Conservation (phyloP, 2,888 invertebrate genomes). For the Clitarchus hookeri region DNA sequence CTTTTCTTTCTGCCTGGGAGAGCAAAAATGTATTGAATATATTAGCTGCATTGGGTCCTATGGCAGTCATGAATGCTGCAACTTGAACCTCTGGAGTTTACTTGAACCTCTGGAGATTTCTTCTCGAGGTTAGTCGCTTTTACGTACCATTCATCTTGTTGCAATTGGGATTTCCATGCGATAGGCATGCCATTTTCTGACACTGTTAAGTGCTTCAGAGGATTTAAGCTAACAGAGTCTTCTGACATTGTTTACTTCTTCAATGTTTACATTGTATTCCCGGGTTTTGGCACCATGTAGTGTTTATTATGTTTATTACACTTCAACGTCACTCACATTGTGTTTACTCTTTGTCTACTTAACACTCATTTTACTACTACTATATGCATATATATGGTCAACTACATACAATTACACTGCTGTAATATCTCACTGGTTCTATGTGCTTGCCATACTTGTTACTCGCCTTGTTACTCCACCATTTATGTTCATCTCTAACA, state of each 20-base stretch:
- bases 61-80: background rate
- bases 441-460: too few relatives aligned
- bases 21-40: background rate
- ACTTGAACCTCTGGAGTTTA: background rate
- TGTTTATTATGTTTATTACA: background rate
- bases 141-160: background rate
- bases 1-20: background rate
- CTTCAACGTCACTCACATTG: too few relatives aligned
- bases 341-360: too few relatives aligned
- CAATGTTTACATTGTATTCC: background rate
- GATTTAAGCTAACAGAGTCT: background rate
- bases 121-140: background rate
- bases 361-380: too few relatives aligned
- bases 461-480: too few relatives aligned
- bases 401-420: too few relatives aligned
- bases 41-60: background rate
- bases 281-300: background rate
- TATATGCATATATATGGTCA: too few relatives aligned
- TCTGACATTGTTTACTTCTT: background rate
- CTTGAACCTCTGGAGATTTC: background rate
- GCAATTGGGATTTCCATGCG: background rate
- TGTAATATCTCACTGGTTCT: too few relatives aligned
- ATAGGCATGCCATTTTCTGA: background rate
- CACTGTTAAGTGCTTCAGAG: background rate
- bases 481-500: too few relatives aligned